phyloP scores from a whole-genome alignment of 2,797 vertebrate species.

The Phoeniculus purpureus region DNA sequence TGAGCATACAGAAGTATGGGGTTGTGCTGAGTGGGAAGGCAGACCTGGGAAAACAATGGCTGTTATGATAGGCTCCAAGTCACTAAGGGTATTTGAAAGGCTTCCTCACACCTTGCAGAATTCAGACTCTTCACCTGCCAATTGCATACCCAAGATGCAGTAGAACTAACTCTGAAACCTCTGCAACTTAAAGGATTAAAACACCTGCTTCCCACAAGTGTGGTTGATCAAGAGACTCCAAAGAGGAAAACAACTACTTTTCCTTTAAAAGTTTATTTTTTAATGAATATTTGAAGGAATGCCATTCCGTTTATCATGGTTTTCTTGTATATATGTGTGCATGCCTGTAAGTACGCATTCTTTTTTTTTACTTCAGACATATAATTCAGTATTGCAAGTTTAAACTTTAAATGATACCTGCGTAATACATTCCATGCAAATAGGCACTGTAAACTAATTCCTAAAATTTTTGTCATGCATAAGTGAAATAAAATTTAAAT shows the following conservation, averaged over 20 bases:
- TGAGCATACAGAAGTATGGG: accelerated
- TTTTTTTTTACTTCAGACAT: neutral
- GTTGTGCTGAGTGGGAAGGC: neutral
- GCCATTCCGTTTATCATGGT: neutral
- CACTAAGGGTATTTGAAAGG: neutral
- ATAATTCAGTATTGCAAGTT: neutral
- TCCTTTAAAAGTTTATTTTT: neutral
- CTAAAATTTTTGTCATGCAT: neutral
- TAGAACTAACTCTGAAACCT: neutral
- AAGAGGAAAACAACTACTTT: neutral
- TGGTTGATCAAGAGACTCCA: neutral
- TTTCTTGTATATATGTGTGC: neutral
- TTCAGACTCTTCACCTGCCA: neutral
- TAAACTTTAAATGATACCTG: neutral
- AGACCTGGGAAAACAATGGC: neutral
- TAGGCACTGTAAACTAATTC: neutral
- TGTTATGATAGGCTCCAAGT: neutral
- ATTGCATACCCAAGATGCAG: neutral
- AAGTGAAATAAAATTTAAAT: conserved; percentile 44
- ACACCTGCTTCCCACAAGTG: neutral
- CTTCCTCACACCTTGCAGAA: neutral
- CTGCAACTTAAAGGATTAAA: neutral
- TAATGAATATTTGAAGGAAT: neutral
- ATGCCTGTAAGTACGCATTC: neutral
- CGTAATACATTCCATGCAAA: conserved; percentile 30